phyloP scores from a whole-genome alignment of 2,888 invertebrate species.

The Pyrgus malvae region DNA sequence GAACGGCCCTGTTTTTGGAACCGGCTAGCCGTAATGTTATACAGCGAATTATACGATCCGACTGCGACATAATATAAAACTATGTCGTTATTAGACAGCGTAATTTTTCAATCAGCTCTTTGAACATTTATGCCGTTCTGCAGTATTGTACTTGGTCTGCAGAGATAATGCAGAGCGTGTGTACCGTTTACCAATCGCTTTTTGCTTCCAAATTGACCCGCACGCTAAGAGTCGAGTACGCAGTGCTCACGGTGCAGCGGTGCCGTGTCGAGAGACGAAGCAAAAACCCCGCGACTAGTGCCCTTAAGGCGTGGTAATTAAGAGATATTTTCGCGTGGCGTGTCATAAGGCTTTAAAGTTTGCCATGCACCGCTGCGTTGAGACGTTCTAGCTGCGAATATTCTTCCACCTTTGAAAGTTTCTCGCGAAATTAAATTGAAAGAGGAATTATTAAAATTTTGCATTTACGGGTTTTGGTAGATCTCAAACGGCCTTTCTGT shows the following conservation, averaged over 20 bases:
- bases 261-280: slow-evolving; percentile 48
- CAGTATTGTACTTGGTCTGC: too few species aligned
- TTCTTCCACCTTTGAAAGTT: slow-evolving; percentile 62
- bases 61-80: too few species aligned
- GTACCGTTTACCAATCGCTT: not conserved
- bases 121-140: too few species aligned
- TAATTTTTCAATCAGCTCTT: too few species aligned
- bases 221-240: slow-evolving; percentile 51
- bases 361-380: slow-evolving; percentile 54
- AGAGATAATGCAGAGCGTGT: too few species aligned
- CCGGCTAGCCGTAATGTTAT: too few species aligned
- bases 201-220: slow-evolving; percentile 40
- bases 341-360: slow-evolving; percentile 58
- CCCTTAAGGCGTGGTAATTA: slow-evolving; percentile 71
- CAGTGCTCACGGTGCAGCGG: slow-evolving; percentile 51
- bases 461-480: slow-evolving; percentile 36
- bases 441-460: slow-evolving; percentile 56
- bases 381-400: slow-evolving; percentile 51
- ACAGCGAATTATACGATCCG: too few species aligned
- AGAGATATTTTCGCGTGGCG: slow-evolving; percentile 71
- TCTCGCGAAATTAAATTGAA: slow-evolving; percentile 63
- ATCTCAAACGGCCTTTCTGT: too few species aligned
- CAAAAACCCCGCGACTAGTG: slow-evolving; percentile 61
- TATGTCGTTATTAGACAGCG: too few species aligned
- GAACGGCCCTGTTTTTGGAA: too few species aligned